A percentile compares a stretch with the other conserved stretches of the same genome.
Evolutionary conservation across 2,797 vertebrate species (phyloP).

Genomic region (Ambastaia sidthimunki): DNA sequence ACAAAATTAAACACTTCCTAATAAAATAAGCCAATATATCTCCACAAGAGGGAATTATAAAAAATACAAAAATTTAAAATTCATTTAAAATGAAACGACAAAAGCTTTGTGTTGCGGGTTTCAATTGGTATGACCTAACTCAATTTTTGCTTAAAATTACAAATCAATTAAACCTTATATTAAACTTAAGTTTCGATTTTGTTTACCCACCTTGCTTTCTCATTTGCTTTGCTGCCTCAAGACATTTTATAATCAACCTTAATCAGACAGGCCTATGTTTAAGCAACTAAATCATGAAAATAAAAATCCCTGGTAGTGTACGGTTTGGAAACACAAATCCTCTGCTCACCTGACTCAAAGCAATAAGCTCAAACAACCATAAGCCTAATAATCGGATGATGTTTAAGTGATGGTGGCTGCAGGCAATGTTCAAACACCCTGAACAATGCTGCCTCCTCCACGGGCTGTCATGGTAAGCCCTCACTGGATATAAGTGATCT

Average conservation of each 20-base stretch:
- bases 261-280: slow-evolving; percentile 50
- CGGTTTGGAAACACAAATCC: slow-evolving; percentile 57
- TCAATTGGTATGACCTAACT: neutral
- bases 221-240: slow-evolving; percentile 38
- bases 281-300: slow-evolving; percentile 41
- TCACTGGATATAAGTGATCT: slow-evolving; percentile 55
- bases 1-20: slow-evolving; percentile 2
- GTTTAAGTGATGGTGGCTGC: slow-evolving; percentile 80
- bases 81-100: neutral
- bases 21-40: neutral
- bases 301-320: slow-evolving; percentile 47
- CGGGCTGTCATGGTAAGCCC: slow-evolving; percentile 76
- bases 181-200: neutral
- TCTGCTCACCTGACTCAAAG: slow-evolving; percentile 83
- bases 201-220: slow-evolving; percentile 9
- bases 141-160: neutral
- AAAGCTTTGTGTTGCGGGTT: neutral
- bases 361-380: slow-evolving; percentile 83
- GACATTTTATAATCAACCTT: slow-evolving; percentile 48
- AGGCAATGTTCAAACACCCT: slow-evolving; percentile 81
- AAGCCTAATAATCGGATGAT: slow-evolving; percentile 89
- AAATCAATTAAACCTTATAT: neutral
- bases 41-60: neutral
- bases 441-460: slow-evolving; percentile 83
- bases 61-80: neutral